These are phyloP conservation scores for Caracal caracal DNA, from an alignment of 2,113 vertebrate genomes.

Conservation along the genomic window DNA sequence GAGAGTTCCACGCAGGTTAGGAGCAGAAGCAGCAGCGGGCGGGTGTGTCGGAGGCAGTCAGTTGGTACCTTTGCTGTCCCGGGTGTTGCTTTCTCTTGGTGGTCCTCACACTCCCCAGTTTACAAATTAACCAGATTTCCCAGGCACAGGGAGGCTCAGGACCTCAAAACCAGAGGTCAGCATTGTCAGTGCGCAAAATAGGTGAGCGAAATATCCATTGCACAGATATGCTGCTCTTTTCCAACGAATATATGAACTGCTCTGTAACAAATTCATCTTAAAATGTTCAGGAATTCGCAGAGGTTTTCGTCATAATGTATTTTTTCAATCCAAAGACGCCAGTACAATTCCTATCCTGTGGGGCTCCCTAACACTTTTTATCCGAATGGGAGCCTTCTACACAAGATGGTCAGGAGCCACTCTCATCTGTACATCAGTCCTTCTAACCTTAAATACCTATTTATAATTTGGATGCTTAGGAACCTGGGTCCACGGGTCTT, in stretches of 20 bases:
- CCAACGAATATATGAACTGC: neutral
- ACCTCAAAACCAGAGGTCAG: neutral
- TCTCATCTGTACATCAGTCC: neutral
- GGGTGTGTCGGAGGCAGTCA: too few species aligned
- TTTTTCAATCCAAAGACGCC: neutral
- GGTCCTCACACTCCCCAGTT: neutral
- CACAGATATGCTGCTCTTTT: neutral
- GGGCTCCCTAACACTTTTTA: neutral
- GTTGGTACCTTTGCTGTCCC: neutral
- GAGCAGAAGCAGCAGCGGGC: neutral
- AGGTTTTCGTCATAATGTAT: neutral
- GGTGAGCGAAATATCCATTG: neutral
- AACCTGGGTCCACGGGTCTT: too few species aligned
- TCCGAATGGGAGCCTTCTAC: neutral
- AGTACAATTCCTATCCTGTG: neutral
- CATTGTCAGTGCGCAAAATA: neutral
- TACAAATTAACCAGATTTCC: neutral
- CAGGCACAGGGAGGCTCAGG: neutral
- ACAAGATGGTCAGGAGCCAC: neutral
- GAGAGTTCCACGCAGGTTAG: fast-evolving
- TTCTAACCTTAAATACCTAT: neutral
- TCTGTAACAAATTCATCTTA: neutral
- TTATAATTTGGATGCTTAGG: neutral
- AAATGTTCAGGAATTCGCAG: neutral
- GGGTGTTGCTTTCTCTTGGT: fast-evolving